Base-by-base conservation (phyloP, 2,888 invertebrate species). In the Hydropsyche betteni region DNA sequence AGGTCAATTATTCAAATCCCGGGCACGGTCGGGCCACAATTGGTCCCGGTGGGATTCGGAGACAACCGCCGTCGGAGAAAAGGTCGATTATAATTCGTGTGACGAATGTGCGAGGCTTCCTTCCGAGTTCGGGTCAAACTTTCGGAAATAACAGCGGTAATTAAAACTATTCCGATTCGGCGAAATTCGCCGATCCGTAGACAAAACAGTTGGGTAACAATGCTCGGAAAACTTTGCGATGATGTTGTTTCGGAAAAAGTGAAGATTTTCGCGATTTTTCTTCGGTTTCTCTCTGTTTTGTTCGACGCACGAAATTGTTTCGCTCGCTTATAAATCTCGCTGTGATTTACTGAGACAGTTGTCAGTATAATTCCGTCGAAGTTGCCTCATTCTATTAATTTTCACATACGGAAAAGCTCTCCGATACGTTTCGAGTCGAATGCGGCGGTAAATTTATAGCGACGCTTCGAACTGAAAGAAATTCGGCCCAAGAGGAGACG, bases 1-100 rank as follows among this genome's bases (percentile, higher is more conserved):
- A 24, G 58, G 58, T 58, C 58, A 58, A 58, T 58, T 58, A 58
- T 58, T 58, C 58, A 58, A 58, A 58, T 58, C 58, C 58, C 58
- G 4, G 58, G 8, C 58, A 8, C 58, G 8, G 58, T 3, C 5
- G 14, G 14, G 14, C 58, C 24, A 58, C 58, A 58, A 58, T 58
- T 58, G 58, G 58, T 16, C 58, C 16, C 24, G 14, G 14, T 24
- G 58, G 58, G 58, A 58, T 58, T 58, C 58, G 58, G 58, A 24
- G 58, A 58, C 14, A 24, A 16, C 58, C 58, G 24, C 24, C 24
- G 58, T 24, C 58, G 24, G 8, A 58, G 58, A 58, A 58, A 58
- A 58, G 16, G 58, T 58, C 58, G 58, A 58, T 58, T 58, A 58
- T 58, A 58, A 58, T 58, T 58, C 24, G 24, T 16, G 4, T 58